Evolutionary conservation across 1,140 invertebrate genomes (phyloP), one percentile per base, ranked within the genome.

Genomic region (Goniozus legneri): DNA sequence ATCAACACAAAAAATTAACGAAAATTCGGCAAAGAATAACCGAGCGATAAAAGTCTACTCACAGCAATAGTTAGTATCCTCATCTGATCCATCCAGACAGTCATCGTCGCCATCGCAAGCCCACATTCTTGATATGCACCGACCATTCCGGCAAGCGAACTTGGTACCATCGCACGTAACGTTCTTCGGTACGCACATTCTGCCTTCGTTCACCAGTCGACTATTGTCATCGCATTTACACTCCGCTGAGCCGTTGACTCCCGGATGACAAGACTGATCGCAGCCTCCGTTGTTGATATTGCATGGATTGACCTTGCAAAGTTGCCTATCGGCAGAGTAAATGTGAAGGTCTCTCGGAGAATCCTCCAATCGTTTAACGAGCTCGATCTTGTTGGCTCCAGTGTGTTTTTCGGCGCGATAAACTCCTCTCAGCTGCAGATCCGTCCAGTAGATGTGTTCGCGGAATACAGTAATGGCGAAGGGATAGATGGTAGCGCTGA

Each of bases 341-440:
- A 97, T 85, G 53, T 94, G 91, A 39, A 97, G 88, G 63, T 95
- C 95, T 50, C 93, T 77, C 2, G 94, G 91, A 2, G 87, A 91
- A 67, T 94, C 90, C 66, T 92, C 94, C 10, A 96, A 74, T 7
- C 92, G 81, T 67, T 93, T 92, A 0, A 96, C 92, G 79, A 99
- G 87, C 67, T 95, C 92, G 6, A 95, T 81, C 84, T 95, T 92
- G 56, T 95, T 89, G 2, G 89, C 89, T 4, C 97, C 96, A 0
- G 95, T 98, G 56, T 97, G 91, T 72, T 98, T 99, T 61, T 98
- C 93, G 0, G 95, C 95, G 42, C 95, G 77, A 62, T 96, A 98
- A 0, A 99, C 92, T 1, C 95, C 95, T 18, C 92, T 78, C 0
- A 97, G 69, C 65, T 95, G 94, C 24, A 98, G 79, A 73, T 99